phyloP scores from a whole-genome alignment of 2,113 vertebrate species.

The Campylomormyrus tamandua region DNA sequence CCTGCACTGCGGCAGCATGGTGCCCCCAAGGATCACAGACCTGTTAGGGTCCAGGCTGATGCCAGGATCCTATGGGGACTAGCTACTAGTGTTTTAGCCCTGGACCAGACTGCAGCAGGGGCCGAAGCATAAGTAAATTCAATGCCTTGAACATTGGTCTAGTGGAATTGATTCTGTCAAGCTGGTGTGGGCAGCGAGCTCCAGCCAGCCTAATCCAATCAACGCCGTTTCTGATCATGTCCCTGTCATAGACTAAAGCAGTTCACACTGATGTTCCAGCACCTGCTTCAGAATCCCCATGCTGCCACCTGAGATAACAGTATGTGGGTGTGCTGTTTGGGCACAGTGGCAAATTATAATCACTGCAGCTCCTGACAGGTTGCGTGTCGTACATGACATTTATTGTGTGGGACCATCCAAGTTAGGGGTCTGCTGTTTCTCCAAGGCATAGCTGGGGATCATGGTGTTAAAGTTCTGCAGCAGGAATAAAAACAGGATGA shows the following conservation, averaged over 20 bases:
- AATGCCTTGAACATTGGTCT: neutral
- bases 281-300: neutral
- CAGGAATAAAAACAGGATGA: neutral
- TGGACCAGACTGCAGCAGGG: neutral
- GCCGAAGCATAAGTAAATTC: neutral
- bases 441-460: neutral
- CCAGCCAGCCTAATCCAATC: neutral
- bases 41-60: neutral
- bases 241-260: neutral
- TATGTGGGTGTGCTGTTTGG: neutral
- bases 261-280: neutral
- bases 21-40: neutral
- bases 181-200: neutral
- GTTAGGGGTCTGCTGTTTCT: neutral
- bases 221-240: neutral
- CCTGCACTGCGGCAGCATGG: neutral
- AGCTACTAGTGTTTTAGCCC: neutral
- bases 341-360: neutral
- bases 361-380: neutral
- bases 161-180: neutral
- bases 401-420: neutral
- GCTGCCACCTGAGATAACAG: neutral
- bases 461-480: neutral
- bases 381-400: neutral
- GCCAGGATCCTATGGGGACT: neutral